Base-by-base conservation (phyloP, 1,140 invertebrate genomes). In the Lepidurus couesii region DNA sequence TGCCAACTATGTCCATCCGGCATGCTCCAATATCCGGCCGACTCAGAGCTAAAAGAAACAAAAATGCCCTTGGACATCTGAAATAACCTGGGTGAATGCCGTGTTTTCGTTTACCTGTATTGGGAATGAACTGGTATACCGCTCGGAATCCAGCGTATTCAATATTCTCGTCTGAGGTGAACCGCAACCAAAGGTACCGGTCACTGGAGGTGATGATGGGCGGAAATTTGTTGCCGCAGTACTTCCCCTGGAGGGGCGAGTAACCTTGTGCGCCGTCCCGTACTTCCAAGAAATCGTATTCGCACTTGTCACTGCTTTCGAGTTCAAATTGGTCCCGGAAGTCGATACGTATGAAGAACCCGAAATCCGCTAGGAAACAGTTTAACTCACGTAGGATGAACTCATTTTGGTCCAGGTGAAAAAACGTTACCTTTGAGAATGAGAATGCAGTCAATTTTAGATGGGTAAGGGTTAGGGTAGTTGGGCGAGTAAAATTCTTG, bases 231-330 rank as follows among this genome's bases (percentile, higher is more conserved):
- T 88, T 87, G 45, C 93, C 94, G 82, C 95, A 96, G 82, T 87
- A 93, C 81, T 87, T 88, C 0, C 89, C 90, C 42, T 89, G 84
- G 74, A 92, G 83, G 9, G 88, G 85, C n/a, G 92, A 93, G 85
- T 92, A 95, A 0, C 93, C 94, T 82, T 94, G 91, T n/a, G 90
- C 89, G 0, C 95, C 95, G 82, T 96, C 93, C 42, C 93, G 87
- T 34, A 95, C 89, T 84, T 95, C 93, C 53, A 96, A 85, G 85
- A 88, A 94, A 85, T 96, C 94, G 85, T 92, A 94, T 84, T 89
- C 88, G 84, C 94, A 96, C 47, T 89, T 88, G 16, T 89, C 85
- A 44, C 90, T 90, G 34, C 89, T 87, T 84, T 96, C 94, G 77
- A 96, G 86, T 76, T 91, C 84, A 85, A 96, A 96, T 78, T 88